Evolutionary conservation across 2,113 vertebrate species (phyloP).

Genomic region (Capricornis sumatraensis): DNA sequence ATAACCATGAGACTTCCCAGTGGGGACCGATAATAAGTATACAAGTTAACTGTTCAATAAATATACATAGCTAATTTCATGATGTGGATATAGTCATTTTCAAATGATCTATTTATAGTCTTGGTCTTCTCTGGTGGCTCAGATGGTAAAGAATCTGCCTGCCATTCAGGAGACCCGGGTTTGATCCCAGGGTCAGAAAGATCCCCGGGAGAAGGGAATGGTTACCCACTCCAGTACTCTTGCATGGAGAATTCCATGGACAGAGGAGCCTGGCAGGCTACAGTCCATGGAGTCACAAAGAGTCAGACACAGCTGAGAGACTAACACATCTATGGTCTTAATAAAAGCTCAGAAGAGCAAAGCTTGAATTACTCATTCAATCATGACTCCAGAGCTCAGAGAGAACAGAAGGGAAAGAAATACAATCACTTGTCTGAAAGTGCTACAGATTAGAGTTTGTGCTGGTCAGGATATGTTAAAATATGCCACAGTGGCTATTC

Average conservation of each 20-base stretch:
- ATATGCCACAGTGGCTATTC: neutral
- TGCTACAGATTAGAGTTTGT: neutral
- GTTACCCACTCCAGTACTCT: neutral
- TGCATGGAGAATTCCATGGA: neutral
- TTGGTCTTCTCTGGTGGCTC: neutral
- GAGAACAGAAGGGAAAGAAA: neutral
- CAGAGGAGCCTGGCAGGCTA: neutral
- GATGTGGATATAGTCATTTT: neutral
- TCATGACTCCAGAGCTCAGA: neutral
- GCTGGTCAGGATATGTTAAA: neutral
- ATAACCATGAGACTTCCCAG: neutral
- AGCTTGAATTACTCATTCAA: neutral
- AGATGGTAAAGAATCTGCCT: neutral
- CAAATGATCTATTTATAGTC: neutral
- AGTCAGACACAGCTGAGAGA: neutral
- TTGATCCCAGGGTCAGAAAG: neutral
- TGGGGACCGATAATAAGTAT: neutral
- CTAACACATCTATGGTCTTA: neutral
- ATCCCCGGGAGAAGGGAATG: neutral
- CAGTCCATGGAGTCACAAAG: neutral
- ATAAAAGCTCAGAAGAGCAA: neutral
- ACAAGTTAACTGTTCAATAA: neutral
- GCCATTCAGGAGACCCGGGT: neutral
- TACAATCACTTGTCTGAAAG: neutral
- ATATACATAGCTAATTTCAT: conserved; percentile 20